A percentile compares a stretch with the other conserved stretches of the same genome.
These are phyloP conservation scores for Lysiphlebus fabarum DNA, from an alignment of 1,140 invertebrate species.

Conservation along the genomic window DNA sequence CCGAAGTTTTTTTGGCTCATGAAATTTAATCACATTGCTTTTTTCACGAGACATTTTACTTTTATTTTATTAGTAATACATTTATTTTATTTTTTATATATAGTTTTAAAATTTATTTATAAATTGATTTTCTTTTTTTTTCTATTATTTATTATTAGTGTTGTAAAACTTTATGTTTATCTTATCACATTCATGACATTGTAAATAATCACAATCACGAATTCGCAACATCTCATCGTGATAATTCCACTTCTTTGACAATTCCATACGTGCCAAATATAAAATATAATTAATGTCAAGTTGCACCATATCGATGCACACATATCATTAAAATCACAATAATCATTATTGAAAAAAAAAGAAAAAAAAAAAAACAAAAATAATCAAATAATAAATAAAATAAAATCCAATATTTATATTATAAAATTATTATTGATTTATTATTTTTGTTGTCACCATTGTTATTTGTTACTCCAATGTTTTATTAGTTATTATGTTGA, in stretches of 20 bases:
- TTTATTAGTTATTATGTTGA: too few species aligned
- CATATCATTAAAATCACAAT: too few species aligned
- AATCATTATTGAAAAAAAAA: too few species aligned
- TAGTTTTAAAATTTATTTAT: neutral
- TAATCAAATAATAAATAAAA: too few species aligned
- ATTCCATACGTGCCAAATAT: slow-evolving; percentile 31
- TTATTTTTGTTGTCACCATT: too few species aligned
- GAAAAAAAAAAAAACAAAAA: too few species aligned
- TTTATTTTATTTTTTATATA: neutral
- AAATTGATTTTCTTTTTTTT: too few species aligned
- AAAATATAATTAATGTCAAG: neutral
- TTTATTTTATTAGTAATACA: neutral
- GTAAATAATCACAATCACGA: slow-evolving; percentile 31
- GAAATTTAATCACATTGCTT: neutral
- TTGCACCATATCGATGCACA: too few species aligned
- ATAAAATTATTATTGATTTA: too few species aligned
- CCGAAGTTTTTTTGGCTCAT: too few species aligned
- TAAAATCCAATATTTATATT: too few species aligned
- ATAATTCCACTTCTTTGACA: slow-evolving; percentile 34
- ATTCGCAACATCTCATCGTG: slow-evolving; percentile 34
- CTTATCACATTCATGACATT: neutral
- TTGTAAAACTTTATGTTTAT: neutral
- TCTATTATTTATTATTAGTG: neutral
- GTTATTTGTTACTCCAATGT: too few species aligned
- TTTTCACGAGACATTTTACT: neutral